Conservation (phyloP, 2,113 vertebrate species). For the Lichenostomus cassidix region DNA sequence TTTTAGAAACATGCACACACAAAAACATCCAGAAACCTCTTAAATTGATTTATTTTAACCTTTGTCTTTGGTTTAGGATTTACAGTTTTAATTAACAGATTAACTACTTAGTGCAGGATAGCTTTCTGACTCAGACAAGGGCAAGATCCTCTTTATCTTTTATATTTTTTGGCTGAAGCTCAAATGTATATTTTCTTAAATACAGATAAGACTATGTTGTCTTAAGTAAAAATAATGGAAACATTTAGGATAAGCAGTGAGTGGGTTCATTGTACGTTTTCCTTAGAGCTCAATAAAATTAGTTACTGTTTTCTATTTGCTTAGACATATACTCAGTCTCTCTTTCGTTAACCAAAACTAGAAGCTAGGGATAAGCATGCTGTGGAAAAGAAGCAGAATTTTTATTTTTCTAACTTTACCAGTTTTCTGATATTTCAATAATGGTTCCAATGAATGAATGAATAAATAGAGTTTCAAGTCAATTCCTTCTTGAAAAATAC, state of each 20-base stretch:
- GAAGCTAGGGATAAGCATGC: neutral
- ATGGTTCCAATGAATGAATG: neutral
- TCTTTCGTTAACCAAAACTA: neutral
- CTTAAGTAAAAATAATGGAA: neutral
- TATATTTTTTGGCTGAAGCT: neutral
- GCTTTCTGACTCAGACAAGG: neutral
- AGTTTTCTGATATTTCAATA: neutral
- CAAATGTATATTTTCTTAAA: neutral
- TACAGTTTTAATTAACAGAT: neutral
- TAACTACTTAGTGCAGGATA: neutral
- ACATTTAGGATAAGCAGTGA: neutral
- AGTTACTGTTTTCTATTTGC: neutral
- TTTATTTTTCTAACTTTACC: neutral
- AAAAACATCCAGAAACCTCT: neutral
- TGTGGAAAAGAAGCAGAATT: neutral
- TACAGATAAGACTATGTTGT: neutral
- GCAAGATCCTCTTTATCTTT: neutral
- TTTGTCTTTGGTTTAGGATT: neutral
- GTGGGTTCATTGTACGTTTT: neutral
- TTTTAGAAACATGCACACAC: fast-evolving
- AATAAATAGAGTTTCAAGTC: neutral
- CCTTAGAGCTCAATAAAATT: neutral
- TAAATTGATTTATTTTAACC: neutral
- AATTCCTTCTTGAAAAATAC: neutral
- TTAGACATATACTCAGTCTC: neutral